Percentiles rank a stretch among this genome's conserved stretches.
These are phyloP conservation scores for Petrophora chlorosata DNA, from an alignment of 2,888 invertebrate genomes.

Conservation along the genomic window DNA sequence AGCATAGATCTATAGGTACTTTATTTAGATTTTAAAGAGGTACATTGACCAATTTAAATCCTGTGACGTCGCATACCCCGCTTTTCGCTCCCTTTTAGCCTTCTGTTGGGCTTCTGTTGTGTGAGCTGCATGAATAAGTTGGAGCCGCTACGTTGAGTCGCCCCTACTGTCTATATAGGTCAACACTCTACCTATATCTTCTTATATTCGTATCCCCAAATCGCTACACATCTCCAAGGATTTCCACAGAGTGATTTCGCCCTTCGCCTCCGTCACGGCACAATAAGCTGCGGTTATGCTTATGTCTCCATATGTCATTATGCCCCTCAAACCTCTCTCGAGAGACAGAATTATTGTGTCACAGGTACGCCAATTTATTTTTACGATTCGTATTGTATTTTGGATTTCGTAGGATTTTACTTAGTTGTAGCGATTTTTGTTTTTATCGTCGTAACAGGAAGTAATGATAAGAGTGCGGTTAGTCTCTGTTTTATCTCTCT, in stretches of 20 bases:
- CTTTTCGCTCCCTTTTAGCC: too few relatives aligned
- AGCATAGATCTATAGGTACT: too few relatives aligned
- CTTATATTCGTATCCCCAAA: conserved; percentile 21
- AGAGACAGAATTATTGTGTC: conserved; percentile 67
- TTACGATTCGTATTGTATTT: conserved; percentile 54
- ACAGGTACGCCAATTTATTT: conserved; percentile 75
- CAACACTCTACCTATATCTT: conserved; percentile 1
- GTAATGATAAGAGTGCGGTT: too few relatives aligned
- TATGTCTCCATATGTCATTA: conserved; percentile 62
- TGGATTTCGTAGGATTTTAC: conserved; percentile 3
- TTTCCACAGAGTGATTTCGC: conserved; percentile 42
- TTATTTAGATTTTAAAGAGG: too few relatives aligned
- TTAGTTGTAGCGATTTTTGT: neutral
- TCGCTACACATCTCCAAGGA: conserved; percentile 35
- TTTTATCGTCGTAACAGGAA: neutral
- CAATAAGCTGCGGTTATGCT: conserved; percentile 58
- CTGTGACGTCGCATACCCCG: too few relatives aligned
- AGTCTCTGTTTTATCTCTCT: too few relatives aligned
- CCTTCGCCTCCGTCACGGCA: conserved; percentile 61
- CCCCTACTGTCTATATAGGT: conserved; percentile 16
- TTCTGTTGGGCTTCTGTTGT: too few relatives aligned
- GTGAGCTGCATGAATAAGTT: too few relatives aligned
- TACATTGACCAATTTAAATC: too few relatives aligned
- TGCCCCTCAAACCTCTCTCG: conserved; percentile 53
- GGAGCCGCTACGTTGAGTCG: neutral